phyloP scores from a whole-genome alignment of 2,113 vertebrate species.

The Tenrec ecaudatus region DNA sequence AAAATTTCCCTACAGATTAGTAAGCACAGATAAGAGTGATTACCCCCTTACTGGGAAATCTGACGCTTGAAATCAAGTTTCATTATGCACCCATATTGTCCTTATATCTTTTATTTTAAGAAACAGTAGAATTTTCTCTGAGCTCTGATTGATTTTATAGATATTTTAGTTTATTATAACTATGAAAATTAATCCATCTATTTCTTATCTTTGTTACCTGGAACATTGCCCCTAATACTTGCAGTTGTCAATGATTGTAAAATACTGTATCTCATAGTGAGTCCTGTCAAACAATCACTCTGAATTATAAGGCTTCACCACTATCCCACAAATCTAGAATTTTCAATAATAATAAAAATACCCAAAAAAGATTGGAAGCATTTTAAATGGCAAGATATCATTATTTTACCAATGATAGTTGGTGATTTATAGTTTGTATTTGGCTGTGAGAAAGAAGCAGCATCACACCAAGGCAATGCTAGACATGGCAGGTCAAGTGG shows the following conservation, averaged over 20 bases:
- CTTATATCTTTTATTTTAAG: neutral
- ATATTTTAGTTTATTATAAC: neutral
- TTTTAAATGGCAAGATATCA: too few species aligned
- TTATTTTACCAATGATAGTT: neutral
- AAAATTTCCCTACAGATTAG: too few species aligned
- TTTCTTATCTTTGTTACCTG: neutral
- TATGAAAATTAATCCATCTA: neutral
- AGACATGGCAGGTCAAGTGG: neutral
- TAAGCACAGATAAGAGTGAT: too few species aligned
- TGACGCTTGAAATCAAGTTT: neutral
- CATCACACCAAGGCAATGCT: neutral
- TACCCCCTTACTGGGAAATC: too few species aligned
- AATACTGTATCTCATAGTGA: neutral
- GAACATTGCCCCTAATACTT: neutral
- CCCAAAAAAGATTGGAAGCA: neutral
- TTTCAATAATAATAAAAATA: neutral
- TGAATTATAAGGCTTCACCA: neutral
- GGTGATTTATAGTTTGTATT: slow-evolving; percentile 21
- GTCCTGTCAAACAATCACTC: neutral
- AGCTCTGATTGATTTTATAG: neutral
- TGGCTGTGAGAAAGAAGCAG: neutral
- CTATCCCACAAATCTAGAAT: neutral
- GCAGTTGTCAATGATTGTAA: neutral
- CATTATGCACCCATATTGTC: neutral
- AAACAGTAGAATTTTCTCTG: neutral